These are phyloP conservation scores for Ectemnius continuus DNA, from an alignment of 2,888 invertebrate genomes.

Conservation along the genomic window DNA sequence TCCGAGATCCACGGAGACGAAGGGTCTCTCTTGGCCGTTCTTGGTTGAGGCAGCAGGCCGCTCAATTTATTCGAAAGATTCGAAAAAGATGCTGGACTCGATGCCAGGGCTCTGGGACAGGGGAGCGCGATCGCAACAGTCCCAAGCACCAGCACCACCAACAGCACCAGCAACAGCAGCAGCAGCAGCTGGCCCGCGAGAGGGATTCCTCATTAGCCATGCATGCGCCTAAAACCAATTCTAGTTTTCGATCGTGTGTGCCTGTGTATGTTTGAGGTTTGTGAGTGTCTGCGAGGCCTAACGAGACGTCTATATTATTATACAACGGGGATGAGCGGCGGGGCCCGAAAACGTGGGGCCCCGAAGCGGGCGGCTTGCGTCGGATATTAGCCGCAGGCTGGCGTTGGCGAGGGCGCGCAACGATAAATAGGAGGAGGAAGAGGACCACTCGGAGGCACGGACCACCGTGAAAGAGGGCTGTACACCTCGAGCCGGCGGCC, in stretches of 20 bases:
- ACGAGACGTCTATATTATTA: constrained; percentile 77
- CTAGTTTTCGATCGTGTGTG: constrained; percentile 51
- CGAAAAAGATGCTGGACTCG: constrained; percentile 54
- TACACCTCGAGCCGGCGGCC: constrained; percentile 57
- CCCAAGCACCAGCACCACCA: constrained; percentile 9
- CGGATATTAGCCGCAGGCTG: constrained; percentile 66
- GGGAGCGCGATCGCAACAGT: neutral
- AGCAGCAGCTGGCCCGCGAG: constrained; percentile 47
- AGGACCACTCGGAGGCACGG: constrained; percentile 68
- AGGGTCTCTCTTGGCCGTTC: neutral
- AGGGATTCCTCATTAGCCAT: constrained; percentile 71
- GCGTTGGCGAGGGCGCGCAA: constrained; percentile 60
- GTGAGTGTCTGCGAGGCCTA: constrained; percentile 63
- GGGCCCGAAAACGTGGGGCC: constrained; percentile 50
- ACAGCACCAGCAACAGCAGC: neutral
- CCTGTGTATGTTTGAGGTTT: too few species aligned
- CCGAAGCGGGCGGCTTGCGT: constrained; percentile 45
- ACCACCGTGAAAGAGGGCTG: constrained; percentile 75
- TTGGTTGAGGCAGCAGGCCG: neutral
- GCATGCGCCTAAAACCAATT: constrained; percentile 72
- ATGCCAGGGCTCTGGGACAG: neutral
- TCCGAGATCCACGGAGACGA: neutral
- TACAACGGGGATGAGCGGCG: constrained; percentile 52
- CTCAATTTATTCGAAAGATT: constrained; percentile 38
- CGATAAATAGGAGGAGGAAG: constrained; percentile 68